Conservation (phyloP, 2,888 invertebrate species). For the Alloplasta piceator region DNA sequence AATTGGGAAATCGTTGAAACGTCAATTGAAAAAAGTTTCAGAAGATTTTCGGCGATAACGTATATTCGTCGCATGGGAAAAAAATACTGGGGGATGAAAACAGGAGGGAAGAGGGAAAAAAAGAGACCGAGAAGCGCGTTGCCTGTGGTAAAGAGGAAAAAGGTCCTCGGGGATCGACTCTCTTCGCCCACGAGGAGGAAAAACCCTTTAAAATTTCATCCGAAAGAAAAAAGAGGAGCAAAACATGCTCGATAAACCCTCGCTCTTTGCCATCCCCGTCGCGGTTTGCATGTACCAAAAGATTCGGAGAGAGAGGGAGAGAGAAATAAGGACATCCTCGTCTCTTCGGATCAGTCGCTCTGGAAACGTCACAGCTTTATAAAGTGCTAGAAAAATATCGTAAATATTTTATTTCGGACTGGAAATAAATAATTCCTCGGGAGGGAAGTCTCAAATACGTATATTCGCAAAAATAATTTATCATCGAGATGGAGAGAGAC, state of each 20-base stretch:
- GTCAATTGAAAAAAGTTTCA: conserved; percentile 37
- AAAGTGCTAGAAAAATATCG: conserved; percentile 67
- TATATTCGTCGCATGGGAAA: conserved; percentile 1
- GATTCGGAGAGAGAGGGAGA: conserved; percentile 43
- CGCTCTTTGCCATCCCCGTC: conserved; percentile 33
- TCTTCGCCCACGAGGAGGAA: conserved; percentile 34
- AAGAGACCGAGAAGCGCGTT: conserved; percentile 22
- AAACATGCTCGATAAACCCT: conserved; percentile 48
- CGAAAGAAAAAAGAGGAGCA: conserved; percentile 39
- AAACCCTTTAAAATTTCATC: conserved; percentile 63
- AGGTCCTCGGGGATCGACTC: conserved; percentile 61
- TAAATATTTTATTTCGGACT: conserved; percentile 62
- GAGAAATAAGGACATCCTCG: conserved; percentile 52
- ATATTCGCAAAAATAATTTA: conserved; percentile 62
- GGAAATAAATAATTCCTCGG: conserved; percentile 63
- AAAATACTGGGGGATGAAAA: background rate
- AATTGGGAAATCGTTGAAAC: conserved; percentile 1
- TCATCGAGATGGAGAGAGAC: conserved; percentile 44
- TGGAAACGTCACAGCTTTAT: conserved; percentile 60
- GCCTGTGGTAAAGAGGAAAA: conserved; percentile 61
- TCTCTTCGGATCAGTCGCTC: conserved; percentile 64
- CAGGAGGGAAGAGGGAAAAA: conserved; percentile 11
- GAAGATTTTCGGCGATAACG: conserved; percentile 35
- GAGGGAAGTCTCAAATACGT: conserved; percentile 25
- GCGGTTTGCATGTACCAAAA: conserved; percentile 64